These are phyloP conservation scores for Onychostoma macrolepis DNA, from an alignment of 2,113 vertebrate species.

Conservation along the genomic window DNA sequence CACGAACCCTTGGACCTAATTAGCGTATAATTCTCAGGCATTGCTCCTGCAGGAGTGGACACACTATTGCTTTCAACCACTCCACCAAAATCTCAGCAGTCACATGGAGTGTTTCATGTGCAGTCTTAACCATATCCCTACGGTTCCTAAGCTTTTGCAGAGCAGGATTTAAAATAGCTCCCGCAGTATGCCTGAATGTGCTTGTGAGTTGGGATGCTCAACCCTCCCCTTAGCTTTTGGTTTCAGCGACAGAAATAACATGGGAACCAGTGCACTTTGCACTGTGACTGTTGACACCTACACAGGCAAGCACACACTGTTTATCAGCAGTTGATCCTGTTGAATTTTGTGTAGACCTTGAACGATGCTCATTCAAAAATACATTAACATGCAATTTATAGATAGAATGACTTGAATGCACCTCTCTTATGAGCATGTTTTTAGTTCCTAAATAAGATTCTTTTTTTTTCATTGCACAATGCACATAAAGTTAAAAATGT, in stretches of 20 bases:
- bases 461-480: too few relatives aligned
- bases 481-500: background rate
- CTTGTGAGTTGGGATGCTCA: conserved; percentile 48
- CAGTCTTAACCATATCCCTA: conserved; percentile 45
- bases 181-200: conserved; percentile 28
- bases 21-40: background rate
- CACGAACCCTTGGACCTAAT: background rate
- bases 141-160: conserved; percentile 21
- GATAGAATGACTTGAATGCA: background rate
- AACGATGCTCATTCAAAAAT: background rate
- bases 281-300: conserved; percentile 11
- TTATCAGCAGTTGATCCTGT: conserved; percentile 21
- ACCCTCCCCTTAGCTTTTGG: conserved; percentile 27
- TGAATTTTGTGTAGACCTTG: background rate
- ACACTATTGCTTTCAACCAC: background rate
- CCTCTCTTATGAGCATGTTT: background rate
- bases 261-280: conserved; percentile 45
- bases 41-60: conserved; percentile 1
- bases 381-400: background rate
- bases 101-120: background rate
- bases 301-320: background rate
- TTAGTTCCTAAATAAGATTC: background rate
- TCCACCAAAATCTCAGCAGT: background rate
- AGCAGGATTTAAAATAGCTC: conserved; percentile 59
- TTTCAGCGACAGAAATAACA: conserved; percentile 59